phyloP scores from a whole-genome alignment of 2,113 vertebrate genomes.

The Daphoenositta chrysoptera region DNA sequence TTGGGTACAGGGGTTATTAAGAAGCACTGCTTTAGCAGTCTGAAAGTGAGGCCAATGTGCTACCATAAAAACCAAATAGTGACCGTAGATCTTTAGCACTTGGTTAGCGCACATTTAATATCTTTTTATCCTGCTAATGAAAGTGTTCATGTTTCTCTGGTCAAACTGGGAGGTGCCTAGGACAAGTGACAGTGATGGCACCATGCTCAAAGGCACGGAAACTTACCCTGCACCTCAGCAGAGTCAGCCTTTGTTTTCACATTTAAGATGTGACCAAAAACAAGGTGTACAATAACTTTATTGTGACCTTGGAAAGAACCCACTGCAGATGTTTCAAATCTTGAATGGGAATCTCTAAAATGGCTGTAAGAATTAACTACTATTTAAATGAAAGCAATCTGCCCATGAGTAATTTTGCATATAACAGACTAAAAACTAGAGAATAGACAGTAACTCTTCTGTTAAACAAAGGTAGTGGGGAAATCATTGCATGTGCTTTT shows the following conservation, averaged over 20 bases:
- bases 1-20: not conserved
- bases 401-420: not conserved
- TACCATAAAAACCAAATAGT: not conserved
- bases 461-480: not conserved
- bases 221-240: not conserved
- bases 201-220: not conserved
- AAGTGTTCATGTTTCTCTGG: not conserved
- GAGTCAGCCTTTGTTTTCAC: not conserved
- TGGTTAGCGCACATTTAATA: not conserved
- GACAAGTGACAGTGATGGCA: not conserved
- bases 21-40: not conserved
- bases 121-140: not conserved
- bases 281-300: accelerated
- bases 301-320: not conserved
- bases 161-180: not conserved
- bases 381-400: not conserved
- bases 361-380: not conserved
- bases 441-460: not conserved
- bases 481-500: not conserved
- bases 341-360: not conserved
- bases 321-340: not conserved
- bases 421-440: not conserved
- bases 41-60: not conserved
- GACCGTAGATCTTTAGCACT: not conserved
- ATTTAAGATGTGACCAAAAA: not conserved